Conservation (phyloP, 2,888 invertebrate genomes). For the Caradrina kadenii region DNA sequence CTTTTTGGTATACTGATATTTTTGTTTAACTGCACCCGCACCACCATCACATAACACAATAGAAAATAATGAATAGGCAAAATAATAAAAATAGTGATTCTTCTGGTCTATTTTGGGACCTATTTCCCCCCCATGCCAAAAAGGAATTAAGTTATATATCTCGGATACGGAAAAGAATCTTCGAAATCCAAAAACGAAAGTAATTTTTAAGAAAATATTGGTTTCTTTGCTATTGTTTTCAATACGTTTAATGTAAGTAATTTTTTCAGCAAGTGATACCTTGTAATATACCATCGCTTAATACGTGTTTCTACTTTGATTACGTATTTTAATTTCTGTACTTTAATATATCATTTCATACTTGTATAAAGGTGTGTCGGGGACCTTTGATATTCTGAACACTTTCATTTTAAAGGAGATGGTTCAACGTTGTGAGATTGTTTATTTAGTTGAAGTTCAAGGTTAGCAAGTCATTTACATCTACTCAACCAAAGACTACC, state of each 20-base stretch:
- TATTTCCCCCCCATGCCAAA: conserved; percentile 22
- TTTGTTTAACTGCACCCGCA: too few species aligned
- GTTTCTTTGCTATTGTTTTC: conserved; percentile 10
- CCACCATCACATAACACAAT: too few species aligned
- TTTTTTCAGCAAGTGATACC: not conserved
- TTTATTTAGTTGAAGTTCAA: not conserved
- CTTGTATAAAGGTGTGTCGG: not conserved
- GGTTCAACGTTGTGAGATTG: not conserved
- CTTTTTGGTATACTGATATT: too few species aligned
- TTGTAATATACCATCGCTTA: not conserved
- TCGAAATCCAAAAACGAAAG: conserved; percentile 18
- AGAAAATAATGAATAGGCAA: too few species aligned
- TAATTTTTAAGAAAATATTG: conserved; percentile 8
- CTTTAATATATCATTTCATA: not conserved
- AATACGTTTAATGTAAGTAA: not conserved
- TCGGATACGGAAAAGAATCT: conserved; percentile 21
- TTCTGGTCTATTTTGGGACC: conserved; percentile 5
- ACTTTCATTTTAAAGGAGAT: not conserved
- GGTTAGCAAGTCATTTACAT: not conserved
- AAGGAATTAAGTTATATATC: conserved; percentile 51
- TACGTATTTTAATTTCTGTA: not conserved
- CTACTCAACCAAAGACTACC: not conserved
- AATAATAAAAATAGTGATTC: not conserved
- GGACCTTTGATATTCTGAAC: not conserved
- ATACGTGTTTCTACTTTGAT: too few species aligned